Base-by-base conservation (phyloP, 2,797 vertebrate species). In the Stomatorhinus walkeri region DNA sequence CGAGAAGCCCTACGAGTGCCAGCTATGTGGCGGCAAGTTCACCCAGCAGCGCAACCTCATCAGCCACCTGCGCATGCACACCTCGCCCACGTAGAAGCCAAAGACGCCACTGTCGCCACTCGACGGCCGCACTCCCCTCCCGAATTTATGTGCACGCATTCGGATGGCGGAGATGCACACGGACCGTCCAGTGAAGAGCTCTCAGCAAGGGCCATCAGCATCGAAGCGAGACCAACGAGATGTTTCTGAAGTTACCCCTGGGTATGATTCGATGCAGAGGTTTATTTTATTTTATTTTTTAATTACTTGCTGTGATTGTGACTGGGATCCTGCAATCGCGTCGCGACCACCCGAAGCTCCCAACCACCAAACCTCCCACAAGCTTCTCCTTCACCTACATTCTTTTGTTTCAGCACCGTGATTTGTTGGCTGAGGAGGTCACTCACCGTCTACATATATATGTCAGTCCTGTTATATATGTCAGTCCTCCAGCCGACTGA, bases 11-110 rank as follows among this genome's bases (percentile, higher is more conserved):
- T 99, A 99, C 46, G 98, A 98, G 96, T 99, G 98, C 96, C 98
- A 99, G 95, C 97, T 99, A 88, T 99, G 98, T 24, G 98, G 98
- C 87, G 98, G 98, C 91, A 99, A 99, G 94, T 99, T 99, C 95
- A 99, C 98, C 91, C 98, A 99, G 96, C 98, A 99, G 94, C 98
- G 98, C 94, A 99, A 99, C 96, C 97, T 99, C 95, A 98, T 99
- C 95, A 99, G 98, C 96, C 98, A 99, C 96, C 95, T 99, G 96
- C 97, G 98, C 95, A 99, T 99, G 98, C 98, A 99, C 96, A 98
- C 98, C 94, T 98, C 98, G 91, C 98, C 98, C 91, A 97, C 88
- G 49, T 89, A 97, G 96, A 96, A 95, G 94, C 92, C 91, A 92
- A 91, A 93, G 90, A 91, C 87, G 68, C 49, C 36, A 10, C 86